phyloP scores from a whole-genome alignment of 2,113 vertebrate genomes.

The Cololabis saira region DNA sequence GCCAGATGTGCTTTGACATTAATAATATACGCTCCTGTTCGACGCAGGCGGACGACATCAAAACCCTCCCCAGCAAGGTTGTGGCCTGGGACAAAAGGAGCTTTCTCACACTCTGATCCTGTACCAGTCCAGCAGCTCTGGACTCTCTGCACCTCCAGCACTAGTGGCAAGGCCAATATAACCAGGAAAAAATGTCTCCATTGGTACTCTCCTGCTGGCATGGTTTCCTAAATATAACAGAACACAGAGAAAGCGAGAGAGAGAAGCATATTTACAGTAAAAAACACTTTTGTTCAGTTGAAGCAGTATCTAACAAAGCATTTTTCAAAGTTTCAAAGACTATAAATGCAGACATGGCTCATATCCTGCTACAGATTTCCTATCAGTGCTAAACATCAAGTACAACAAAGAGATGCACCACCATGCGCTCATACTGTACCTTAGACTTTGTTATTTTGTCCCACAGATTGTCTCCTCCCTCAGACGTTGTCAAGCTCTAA shows the following conservation, averaged over 20 bases:
- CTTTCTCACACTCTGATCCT: slow-evolving; percentile 73
- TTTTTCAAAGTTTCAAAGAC: not conserved
- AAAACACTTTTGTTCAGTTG: not conserved
- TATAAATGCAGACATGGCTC: slow-evolving; percentile 5
- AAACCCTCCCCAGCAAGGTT: slow-evolving; percentile 85
- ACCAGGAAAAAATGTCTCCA: slow-evolving; percentile 16
- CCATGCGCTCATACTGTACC: slow-evolving; percentile 64
- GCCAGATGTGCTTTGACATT: slow-evolving; percentile 74
- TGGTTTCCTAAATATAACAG: slow-evolving; percentile 53
- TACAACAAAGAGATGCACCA: slow-evolving; percentile 6
- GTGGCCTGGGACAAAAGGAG: slow-evolving; percentile 80
- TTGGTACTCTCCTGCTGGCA: slow-evolving; percentile 43
- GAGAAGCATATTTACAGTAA: not conserved
- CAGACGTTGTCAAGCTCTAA: not conserved
- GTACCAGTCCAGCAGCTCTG: slow-evolving; percentile 64
- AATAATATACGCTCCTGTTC: slow-evolving; percentile 82
- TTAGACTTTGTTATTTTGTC: slow-evolving; percentile 8
- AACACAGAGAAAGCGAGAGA: not conserved
- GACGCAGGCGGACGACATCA: slow-evolving; percentile 79
- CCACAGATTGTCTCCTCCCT: slow-evolving; percentile 1
- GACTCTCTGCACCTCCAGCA: slow-evolving; percentile 26
- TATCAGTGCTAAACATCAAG: slow-evolving; percentile 23
- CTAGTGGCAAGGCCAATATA: slow-evolving; percentile 32
- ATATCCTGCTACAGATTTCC: slow-evolving; percentile 52
- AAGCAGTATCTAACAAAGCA: not conserved